Conservation (phyloP, 2,113 vertebrate genomes). For the Tetrao urogallus region DNA sequence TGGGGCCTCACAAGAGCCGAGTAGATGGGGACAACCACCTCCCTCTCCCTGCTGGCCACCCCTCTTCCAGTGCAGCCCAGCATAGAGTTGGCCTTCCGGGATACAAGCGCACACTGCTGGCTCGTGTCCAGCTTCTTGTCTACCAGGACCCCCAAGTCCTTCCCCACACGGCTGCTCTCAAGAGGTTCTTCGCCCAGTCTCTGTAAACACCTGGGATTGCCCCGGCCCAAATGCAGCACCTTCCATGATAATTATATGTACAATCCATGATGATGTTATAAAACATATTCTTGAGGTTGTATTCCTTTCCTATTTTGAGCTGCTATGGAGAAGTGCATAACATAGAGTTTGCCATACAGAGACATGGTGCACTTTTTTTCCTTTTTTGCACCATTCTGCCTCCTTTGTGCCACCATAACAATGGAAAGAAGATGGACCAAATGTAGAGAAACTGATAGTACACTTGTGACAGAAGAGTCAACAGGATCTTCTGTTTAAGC, state of each 20-base stretch:
- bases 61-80: too few species aligned
- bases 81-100: too few species aligned
- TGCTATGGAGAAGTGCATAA: not conserved
- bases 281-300: not conserved
- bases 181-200: too few species aligned
- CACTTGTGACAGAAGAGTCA: not conserved
- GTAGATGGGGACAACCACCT: too few species aligned
- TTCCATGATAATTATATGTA: not conserved
- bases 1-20: too few species aligned
- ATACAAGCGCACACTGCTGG: too few species aligned
- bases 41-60: too few species aligned
- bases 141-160: too few species aligned
- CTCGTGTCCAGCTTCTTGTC: too few species aligned
- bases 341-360: accelerated
- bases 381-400: not conserved
- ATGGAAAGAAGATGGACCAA: not conserved
- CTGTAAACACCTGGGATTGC: too few species aligned
- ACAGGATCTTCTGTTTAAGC: not conserved
- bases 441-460: not conserved
- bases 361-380: accelerated
- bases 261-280: not conserved
- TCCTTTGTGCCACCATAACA: not conserved
- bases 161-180: too few species aligned
- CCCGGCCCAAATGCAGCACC: too few species aligned
- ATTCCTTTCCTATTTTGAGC: not conserved